phyloP scores from a whole-genome alignment of 2,113 vertebrate species.

The Sinocyclocheilus grahami region DNA sequence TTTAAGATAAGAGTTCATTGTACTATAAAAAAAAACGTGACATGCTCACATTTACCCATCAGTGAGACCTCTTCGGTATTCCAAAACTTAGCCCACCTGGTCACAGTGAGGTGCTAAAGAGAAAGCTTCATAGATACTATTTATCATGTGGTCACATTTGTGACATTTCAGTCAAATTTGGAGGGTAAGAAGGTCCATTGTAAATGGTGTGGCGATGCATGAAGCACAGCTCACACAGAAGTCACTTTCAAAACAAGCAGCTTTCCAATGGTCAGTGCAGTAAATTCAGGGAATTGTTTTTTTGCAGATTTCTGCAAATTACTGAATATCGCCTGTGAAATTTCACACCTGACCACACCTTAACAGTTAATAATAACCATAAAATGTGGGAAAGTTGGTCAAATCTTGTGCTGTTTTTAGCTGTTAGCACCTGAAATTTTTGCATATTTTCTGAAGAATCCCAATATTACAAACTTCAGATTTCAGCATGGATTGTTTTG shows the following conservation, averaged over 20 bases:
- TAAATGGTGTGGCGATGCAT: background rate
- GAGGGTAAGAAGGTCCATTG: too few species aligned
- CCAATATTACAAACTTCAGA: background rate
- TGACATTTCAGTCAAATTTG: too few species aligned
- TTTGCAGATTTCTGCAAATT: background rate
- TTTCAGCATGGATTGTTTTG: background rate
- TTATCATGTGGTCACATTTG: too few species aligned
- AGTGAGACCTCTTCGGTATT: too few species aligned
- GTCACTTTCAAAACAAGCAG: background rate
- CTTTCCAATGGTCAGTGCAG: background rate
- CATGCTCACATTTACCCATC: too few species aligned
- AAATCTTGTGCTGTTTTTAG: background rate
- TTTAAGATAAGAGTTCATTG: too few species aligned
- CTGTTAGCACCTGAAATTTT: background rate
- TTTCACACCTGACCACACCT: background rate
- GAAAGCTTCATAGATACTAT: too few species aligned
- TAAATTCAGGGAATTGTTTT: background rate
- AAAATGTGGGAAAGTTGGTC: background rate
- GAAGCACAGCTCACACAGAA: background rate
- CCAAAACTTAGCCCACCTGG: too few species aligned
- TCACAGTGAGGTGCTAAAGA: too few species aligned
- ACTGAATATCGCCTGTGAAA: background rate
- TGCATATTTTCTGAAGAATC: background rate
- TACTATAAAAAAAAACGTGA: too few species aligned
- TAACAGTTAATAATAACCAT: background rate